A percentile compares a stretch with the other conserved stretches of the same genome.
phyloP scores from a whole-genome alignment of 2,113 vertebrate species.

The Cercocebus atys region DNA sequence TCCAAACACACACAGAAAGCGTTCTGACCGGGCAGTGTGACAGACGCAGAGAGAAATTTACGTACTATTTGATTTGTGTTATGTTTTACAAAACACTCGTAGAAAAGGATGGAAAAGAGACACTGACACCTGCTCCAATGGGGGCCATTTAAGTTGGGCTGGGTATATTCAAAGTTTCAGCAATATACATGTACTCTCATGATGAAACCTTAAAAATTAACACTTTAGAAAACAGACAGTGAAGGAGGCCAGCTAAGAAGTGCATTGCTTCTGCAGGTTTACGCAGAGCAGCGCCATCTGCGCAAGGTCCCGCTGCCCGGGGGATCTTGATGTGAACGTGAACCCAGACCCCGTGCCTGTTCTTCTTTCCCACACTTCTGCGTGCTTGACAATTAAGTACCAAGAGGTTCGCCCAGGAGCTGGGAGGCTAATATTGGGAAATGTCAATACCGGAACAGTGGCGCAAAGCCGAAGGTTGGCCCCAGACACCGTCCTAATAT shows the following conservation, averaged over 20 bases:
- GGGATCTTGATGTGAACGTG: rapidly evolving
- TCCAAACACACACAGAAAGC: rapidly evolving
- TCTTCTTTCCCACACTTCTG: rapidly evolving
- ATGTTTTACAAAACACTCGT: rapidly evolving
- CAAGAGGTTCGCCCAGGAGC: not conserved
- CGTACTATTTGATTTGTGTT: rapidly evolving
- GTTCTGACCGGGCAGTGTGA: rapidly evolving
- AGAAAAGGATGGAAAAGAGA: not conserved
- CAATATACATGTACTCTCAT: not conserved
- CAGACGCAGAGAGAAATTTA: rapidly evolving
- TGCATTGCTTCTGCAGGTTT: rapidly evolving
- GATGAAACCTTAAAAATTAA: not conserved
- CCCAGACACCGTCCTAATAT: not conserved
- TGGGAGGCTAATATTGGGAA: rapidly evolving
- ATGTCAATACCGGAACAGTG: not conserved
- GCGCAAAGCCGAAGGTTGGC: not conserved
- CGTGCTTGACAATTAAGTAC: rapidly evolving
- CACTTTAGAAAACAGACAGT: not conserved
- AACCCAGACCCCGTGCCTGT: rapidly evolving
- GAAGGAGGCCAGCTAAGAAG: not conserved
- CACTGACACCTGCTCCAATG: rapidly evolving
- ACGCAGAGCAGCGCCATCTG: rapidly evolving
- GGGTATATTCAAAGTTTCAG: not conserved
- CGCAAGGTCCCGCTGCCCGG: not conserved
- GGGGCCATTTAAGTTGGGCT: rapidly evolving